Evolutionary conservation across 2,888 invertebrate genomes (phyloP), one percentile per base, ranked within the genome.

Genomic region (Tetrapedia diversipes): DNA sequence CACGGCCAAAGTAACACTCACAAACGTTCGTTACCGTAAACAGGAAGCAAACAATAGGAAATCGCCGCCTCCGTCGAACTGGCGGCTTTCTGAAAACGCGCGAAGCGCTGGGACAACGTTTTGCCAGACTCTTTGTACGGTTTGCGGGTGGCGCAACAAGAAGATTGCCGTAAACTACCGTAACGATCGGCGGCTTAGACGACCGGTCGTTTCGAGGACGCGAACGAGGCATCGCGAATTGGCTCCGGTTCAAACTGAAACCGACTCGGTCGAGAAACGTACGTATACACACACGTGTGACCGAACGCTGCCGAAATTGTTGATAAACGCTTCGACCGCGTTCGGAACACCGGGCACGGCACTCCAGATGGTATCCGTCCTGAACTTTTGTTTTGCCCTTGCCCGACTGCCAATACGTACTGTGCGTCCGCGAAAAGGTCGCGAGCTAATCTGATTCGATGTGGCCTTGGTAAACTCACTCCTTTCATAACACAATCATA

Each of bases 161-260:
- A 72, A 78, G 69, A 70, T 68, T 41, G 77, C 81, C 84, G 61
- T 69, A 84, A 78, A 82, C 76, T 70, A 69, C 57, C 69, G 45
- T 67, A 83, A 81, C 81, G 81, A 82, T 80, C 73, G 75, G 71
- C 61, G 71, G 39, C 63, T 43, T 22, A 60, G 74, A 47, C 32
- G 66, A 54, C 59, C 60, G 59, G 66, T 49, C 69, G 73, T 60
- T 47, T 34, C 47, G 59, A 27, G 63, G 41, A 59, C 56, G 56
- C 67, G 64, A 79, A 77, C 71, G 65, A 79, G 71, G 57, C 56
- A 72, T 54, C 76, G 56, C 71, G 72, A 72, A 80, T 83, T 80
- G 82, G 81, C 83, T 70, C 65, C 47, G 45, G 65, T 81, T 83
- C 84, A 82, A 82, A 65, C 75, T 65, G 78, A 75, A 83, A 81